Conservation (phyloP, 2,888 invertebrate genomes). For the Megamerina dolium region DNA sequence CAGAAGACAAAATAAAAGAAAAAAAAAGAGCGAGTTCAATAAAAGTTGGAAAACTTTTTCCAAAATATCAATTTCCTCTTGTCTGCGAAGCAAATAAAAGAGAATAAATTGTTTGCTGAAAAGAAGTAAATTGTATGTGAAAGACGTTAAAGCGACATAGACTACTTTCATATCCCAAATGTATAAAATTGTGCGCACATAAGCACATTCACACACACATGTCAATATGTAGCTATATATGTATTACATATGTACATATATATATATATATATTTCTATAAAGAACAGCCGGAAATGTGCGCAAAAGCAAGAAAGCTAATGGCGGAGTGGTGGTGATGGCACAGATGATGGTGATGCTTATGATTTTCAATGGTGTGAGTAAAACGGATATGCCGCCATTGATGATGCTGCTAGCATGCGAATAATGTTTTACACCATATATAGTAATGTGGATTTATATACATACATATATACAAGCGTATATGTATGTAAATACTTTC, state of each 20-base stretch:
- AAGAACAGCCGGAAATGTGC: conserved; percentile 30
- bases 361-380: too few species aligned
- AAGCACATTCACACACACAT: conserved; percentile 6
- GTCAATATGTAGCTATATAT: neutral
- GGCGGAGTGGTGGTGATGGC: conserved; percentile 25
- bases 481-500: conserved; percentile 13
- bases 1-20: conserved; percentile 1
- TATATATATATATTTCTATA: conserved; percentile 12
- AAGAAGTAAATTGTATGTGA: conserved; percentile 14
- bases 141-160: conserved; percentile 5
- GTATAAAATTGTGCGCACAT: too few species aligned
- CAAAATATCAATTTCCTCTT: conserved; percentile 39
- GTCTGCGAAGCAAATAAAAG: conserved; percentile 9
- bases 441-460: conserved; percentile 19
- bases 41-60: conserved; percentile 21
- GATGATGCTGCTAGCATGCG: conserved; percentile 16
- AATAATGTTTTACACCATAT: conserved; percentile 9
- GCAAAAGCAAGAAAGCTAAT: conserved; percentile 36
- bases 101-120: conserved; percentile 15
- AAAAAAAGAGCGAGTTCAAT: conserved; percentile 2
- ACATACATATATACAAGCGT: too few species aligned
- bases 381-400: conserved; percentile 24
- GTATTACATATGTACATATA: neutral
- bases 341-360: too few species aligned
- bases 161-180: too few species aligned